phyloP scores from a whole-genome alignment of 2,797 vertebrate species.

The Onychomys leucogaster region DNA sequence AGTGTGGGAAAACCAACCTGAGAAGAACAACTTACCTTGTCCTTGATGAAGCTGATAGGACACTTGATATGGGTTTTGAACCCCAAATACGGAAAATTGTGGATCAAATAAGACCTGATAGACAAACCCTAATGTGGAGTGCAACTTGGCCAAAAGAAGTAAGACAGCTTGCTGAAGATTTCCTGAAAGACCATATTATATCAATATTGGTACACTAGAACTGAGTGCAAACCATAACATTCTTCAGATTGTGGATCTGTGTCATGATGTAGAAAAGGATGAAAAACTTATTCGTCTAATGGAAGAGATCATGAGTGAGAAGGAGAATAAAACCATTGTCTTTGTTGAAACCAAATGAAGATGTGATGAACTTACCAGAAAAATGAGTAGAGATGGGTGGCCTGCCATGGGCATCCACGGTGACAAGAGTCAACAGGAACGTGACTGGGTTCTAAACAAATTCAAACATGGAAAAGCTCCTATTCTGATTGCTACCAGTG shows the following conservation, averaged over 20 bases:
- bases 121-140: conserved; percentile 99
- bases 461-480: conserved; percentile 99
- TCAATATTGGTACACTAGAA: conserved; percentile 96
- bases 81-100: conserved; percentile 99
- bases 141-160: conserved; percentile 99
- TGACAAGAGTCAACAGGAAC: conserved; percentile 98
- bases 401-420: conserved; percentile 99
- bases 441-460: conserved; percentile 99
- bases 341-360: conserved; percentile 99
- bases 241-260: conserved; percentile 98
- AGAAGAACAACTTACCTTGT: conserved; percentile 98
- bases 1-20: conserved; percentile 97
- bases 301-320: conserved; percentile 99
- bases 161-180: conserved; percentile 97
- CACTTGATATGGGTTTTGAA: conserved; percentile 99
- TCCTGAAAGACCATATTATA: conserved; percentile 97
- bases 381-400: conserved; percentile 98
- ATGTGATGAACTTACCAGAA: conserved; percentile 97
- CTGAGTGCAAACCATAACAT: conserved; percentile 99
- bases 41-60: conserved; percentile 98
- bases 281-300: conserved; percentile 96
- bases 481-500: conserved; percentile 98
- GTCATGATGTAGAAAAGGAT: conserved; percentile 97
- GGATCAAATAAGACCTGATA: conserved; percentile 96
- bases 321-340: conserved; percentile 99